Evolutionary conservation across 2,888 invertebrate genomes (phyloP).

Genomic region (Epinotia bilunana): DNA sequence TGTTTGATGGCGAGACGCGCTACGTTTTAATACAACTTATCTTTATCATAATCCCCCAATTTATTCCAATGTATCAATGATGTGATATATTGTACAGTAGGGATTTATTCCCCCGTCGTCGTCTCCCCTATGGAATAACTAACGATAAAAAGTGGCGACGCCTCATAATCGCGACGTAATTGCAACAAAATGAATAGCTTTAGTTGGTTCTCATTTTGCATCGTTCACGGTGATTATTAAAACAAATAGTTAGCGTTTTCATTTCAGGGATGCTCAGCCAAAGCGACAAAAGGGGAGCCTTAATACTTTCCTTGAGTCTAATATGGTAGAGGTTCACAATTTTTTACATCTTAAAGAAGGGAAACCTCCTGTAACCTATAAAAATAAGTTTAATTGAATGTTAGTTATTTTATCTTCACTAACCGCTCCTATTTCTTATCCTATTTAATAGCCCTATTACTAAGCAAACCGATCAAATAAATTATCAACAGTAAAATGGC

Average conservation of each 20-base stretch:
- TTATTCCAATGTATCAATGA: slow-evolving; percentile 37
- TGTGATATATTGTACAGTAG: slow-evolving; percentile 41
- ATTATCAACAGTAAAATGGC: slow-evolving; percentile 36
- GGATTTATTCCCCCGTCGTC: slow-evolving; percentile 40
- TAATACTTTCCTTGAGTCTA: not conserved
- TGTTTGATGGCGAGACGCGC: too few relatives aligned
- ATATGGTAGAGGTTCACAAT: not conserved
- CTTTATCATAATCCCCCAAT: slow-evolving; percentile 32
- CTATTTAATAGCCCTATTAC: slow-evolving; percentile 6
- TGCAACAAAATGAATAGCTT: slow-evolving; percentile 66
- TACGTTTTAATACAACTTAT: too few relatives aligned
- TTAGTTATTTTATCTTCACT: not conserved
- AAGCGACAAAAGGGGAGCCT: not conserved
- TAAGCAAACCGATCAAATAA: slow-evolving; percentile 26
- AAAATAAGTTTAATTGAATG: too few relatives aligned
- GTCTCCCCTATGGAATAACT: slow-evolving; percentile 51
- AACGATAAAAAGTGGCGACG: slow-evolving; percentile 71
- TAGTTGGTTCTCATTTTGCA: slow-evolving; percentile 35
- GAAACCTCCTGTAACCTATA: too few relatives aligned
- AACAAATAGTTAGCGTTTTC: slow-evolving; percentile 20
- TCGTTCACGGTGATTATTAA: slow-evolving; percentile 33
- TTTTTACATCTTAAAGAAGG: not conserved
- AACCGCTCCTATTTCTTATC: not conserved
- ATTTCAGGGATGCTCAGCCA: not conserved
- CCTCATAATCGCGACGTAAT: slow-evolving; percentile 71